phyloP scores from a whole-genome alignment of 2,888 invertebrate genomes.

The Uloborus plumipes region DNA sequence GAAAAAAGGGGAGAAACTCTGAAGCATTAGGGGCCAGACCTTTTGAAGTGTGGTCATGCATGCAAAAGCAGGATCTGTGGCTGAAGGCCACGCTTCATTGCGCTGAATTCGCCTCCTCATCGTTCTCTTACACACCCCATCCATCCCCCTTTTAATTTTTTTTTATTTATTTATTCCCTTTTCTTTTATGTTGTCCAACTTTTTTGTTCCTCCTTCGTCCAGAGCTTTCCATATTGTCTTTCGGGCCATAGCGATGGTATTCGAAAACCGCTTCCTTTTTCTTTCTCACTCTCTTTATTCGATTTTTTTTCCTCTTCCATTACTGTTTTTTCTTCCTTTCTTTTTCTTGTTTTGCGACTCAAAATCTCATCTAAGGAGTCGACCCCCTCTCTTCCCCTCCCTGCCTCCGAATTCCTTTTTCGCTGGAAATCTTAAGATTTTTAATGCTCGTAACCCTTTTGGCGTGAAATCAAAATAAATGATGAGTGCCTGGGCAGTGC shows the following conservation, averaged over 20 bases:
- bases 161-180: neutral
- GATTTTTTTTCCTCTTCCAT: conserved; percentile 2
- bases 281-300: neutral
- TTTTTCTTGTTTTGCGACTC: conserved; percentile 19
- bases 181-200: conserved; percentile 8
- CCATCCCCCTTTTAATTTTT: conserved; percentile 14
- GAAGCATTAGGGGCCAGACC: conserved; percentile 50
- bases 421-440: conserved; percentile 31
- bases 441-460: conserved; percentile 46
- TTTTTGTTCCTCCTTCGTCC: conserved; percentile 2
- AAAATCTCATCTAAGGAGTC: conserved; percentile 28
- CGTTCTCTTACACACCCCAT: conserved; percentile 36
- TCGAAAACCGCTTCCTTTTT: conserved; percentile 10
- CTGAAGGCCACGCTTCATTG: conserved; percentile 54
- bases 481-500: conserved; percentile 32
- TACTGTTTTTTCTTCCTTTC: neutral
- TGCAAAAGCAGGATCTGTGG: conserved; percentile 62
- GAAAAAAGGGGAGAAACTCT: conserved; percentile 41
- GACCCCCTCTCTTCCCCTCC: neutral
- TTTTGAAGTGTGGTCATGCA: conserved; percentile 64
- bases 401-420: too few relatives aligned
- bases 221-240: conserved; percentile 57
- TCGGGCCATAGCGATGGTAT: conserved; percentile 13
- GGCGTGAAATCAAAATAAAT: conserved; percentile 64
- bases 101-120: conserved; percentile 53